These are phyloP conservation scores for Dromaius novaehollandiae DNA, from an alignment of 2,113 vertebrate genomes.

Conservation along the genomic window DNA sequence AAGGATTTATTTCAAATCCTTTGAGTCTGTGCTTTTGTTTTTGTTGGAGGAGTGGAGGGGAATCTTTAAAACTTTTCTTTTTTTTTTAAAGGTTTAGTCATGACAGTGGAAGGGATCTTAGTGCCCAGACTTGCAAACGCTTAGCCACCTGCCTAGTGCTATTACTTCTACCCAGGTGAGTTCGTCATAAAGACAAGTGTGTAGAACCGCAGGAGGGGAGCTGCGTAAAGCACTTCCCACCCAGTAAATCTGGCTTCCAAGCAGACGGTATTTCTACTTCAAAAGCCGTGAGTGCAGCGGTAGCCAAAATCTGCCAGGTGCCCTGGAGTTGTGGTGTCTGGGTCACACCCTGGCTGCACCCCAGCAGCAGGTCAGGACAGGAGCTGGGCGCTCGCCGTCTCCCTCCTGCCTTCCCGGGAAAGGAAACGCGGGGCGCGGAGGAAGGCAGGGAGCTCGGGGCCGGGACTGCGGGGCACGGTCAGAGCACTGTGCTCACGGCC, in stretches of 20 bases:
- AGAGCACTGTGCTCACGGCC: too few species aligned
- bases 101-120: fast-evolving
- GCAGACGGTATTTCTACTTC: background rate
- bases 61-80: background rate
- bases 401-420: too few species aligned
- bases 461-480: too few species aligned
- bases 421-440: too few species aligned
- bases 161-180: background rate
- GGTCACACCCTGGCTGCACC: too few species aligned
- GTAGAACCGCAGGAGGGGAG: background rate
- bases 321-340: too few species aligned
- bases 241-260: background rate
- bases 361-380: too few species aligned
- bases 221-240: background rate
- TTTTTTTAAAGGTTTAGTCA: background rate
- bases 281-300: background rate
- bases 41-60: fast-evolving
- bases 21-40: background rate
- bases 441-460: too few species aligned
- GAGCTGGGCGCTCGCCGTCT: too few species aligned
- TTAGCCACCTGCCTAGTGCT: background rate
- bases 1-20: fast-evolving
- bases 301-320: background rate
- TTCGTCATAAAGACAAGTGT: background rate
- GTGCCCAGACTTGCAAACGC: background rate